Evolutionary conservation across 2,797 vertebrate genomes (phyloP).

Genomic region (Onychomys arenicola): DNA sequence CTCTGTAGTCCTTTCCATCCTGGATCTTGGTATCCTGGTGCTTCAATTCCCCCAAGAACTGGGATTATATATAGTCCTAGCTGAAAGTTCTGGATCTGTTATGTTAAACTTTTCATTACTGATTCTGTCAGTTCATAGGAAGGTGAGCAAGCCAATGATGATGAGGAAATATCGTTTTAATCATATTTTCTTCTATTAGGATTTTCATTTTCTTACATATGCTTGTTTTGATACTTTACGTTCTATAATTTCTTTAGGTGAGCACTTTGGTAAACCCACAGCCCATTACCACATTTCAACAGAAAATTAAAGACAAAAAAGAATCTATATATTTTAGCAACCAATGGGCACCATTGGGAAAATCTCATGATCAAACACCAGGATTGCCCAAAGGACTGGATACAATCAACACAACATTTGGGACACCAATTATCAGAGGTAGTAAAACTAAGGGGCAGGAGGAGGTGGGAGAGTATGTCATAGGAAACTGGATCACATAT

Average conservation of each 20-base stretch:
- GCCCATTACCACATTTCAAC: slow-evolving; percentile 89
- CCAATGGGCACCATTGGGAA: slow-evolving; percentile 88
- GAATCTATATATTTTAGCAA: slow-evolving; percentile 89
- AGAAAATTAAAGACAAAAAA: slow-evolving; percentile 89
- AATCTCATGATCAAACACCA: slow-evolving; percentile 85
- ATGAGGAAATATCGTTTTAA: neutral
- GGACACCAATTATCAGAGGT: slow-evolving; percentile 88
- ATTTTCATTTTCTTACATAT: slow-evolving; percentile 9
- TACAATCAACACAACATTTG: slow-evolving; percentile 88
- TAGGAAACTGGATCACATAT: neutral
- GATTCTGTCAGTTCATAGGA: neutral
- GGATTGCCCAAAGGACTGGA: slow-evolving; percentile 89
- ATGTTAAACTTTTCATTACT: neutral
- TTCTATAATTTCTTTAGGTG: slow-evolving; percentile 86
- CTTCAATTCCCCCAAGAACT: neutral
- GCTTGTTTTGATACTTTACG: slow-evolving; percentile 50
- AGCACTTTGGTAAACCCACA: slow-evolving; percentile 88
- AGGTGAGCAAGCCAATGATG: neutral
- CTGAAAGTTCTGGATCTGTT: neutral
- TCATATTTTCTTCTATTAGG: neutral
- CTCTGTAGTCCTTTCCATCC: neutral
- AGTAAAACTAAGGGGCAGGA: slow-evolving; percentile 43
- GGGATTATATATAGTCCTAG: neutral
- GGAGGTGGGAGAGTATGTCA: neutral
- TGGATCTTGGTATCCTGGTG: neutral